phyloP scores from a whole-genome alignment of 1,140 invertebrate species.

The Lanistes nyassanus region DNA sequence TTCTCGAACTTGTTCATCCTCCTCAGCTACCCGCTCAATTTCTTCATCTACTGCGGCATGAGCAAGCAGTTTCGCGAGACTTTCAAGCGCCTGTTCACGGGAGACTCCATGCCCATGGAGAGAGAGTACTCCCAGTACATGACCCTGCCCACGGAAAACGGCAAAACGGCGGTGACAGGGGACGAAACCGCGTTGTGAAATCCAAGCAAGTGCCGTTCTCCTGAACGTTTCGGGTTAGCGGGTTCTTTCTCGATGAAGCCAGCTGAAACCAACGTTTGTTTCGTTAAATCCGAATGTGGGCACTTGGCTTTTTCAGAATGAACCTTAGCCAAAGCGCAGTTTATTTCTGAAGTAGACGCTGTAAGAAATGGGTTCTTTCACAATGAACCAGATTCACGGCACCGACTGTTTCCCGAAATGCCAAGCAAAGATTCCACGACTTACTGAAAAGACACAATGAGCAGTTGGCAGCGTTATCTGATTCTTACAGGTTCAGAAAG shows the following conservation, averaged over 20 bases:
- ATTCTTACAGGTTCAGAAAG: too few relatives aligned
- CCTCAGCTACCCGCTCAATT: constrained; percentile 91
- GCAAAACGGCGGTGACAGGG: constrained; percentile 50
- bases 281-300: too few relatives aligned
- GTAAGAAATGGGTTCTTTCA: too few relatives aligned
- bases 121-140: constrained; percentile 59
- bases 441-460: too few relatives aligned
- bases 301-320: too few relatives aligned
- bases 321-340: too few relatives aligned
- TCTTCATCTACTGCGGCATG: constrained; percentile 96
- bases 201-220: not conserved
- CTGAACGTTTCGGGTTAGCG: not conserved
- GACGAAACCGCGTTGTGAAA: constrained; percentile 54
- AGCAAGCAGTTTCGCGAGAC: constrained; percentile 92
- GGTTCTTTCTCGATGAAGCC: not conserved
- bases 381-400: too few relatives aligned
- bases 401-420: too few relatives aligned
- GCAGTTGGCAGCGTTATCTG: not conserved
- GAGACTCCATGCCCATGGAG: constrained; percentile 46
- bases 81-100: constrained; percentile 85
- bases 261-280: too few relatives aligned
- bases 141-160: constrained; percentile 60
- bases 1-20: constrained; percentile 91
- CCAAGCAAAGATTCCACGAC: too few relatives aligned
- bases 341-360: too few relatives aligned